These are phyloP conservation scores for Cheumatopsyche charites DNA, from an alignment of 1,140 invertebrate species.

Conservation along the genomic window DNA sequence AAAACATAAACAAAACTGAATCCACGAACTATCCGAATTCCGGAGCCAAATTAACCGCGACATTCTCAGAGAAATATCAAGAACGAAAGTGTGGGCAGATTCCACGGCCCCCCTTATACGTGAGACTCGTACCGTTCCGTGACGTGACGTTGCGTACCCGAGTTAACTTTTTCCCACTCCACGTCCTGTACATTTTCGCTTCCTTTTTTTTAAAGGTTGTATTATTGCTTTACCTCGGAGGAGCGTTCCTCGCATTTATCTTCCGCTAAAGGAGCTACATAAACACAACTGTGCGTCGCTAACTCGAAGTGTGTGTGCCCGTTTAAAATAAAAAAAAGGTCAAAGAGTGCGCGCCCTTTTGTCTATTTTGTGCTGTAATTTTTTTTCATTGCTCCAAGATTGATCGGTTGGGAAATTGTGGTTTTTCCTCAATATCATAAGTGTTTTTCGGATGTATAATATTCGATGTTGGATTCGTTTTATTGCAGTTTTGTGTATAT, in stretches of 20 bases:
- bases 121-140: background rate
- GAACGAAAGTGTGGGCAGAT: background rate
- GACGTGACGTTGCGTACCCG: background rate
- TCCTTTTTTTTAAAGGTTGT: conserved; percentile 1
- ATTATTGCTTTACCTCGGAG: conserved; percentile 6
- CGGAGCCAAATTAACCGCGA: background rate
- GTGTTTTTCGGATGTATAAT: no score
- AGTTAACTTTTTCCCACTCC: background rate
- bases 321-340: no score
- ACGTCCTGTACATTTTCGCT: background rate
- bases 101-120: background rate
- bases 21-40: background rate
- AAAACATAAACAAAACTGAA: no score
- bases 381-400: no score
- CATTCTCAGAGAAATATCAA: background rate
- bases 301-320: no score
- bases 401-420: no score
- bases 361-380: no score
- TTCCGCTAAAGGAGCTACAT: background rate
- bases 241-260: background rate
- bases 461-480: no score
- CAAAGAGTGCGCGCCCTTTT: no score
- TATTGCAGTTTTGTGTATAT: no score
- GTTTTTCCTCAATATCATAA: no score
- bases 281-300: no score